Base-by-base conservation (phyloP, 2,113 vertebrate species). In the Sylvia atricapilla region DNA sequence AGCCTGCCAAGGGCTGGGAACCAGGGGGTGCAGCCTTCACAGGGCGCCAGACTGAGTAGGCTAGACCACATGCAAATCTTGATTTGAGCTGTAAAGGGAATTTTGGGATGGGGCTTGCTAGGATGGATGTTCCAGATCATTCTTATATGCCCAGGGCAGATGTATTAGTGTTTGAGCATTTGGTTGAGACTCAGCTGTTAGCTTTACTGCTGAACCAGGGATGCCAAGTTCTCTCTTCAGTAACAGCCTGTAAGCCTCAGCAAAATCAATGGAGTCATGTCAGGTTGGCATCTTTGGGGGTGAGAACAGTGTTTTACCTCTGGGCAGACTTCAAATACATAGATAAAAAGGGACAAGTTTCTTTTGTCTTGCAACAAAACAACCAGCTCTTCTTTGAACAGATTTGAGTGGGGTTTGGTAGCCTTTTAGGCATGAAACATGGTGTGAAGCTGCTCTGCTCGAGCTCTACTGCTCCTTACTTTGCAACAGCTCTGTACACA, bases 51-150 rank as follows among this genome's bases (percentile, higher is more conserved):
- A 60, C 35, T 0, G 0, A n/a, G 49, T 72, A 89, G 77, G 58
- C 84, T 64, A 74, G 73, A 46, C 63, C 49, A 73, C 58, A 87
- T 75, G 91, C 89, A 94, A 95, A 92, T 94, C 67, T 28, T 2
- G 0, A 8, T 89, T 60, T 81, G n/a, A 91, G 43, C 39, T 59
- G 33, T 46, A 69, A 79, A 91, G 73, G 52, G 10, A 28, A 6
- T 55, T 95, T 67, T 43, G 66, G 44, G 52, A 25, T 92, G 73
- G 50, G 39, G 80, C 63, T 70, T 78, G 68, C 55, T 67, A 39
- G 27, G 24, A 58, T 7, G 7, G 7, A 7, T 87, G 33, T 84
- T 92, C 25, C 44, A 58, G 53, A 59, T 86, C n/a, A 27, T 86
- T 93, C 68, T 67, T 4, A 5, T 77, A 19, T 67, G 87, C 84